Evolutionary conservation across 2,113 vertebrate species (phyloP), one percentile per base, ranked within the genome.

Genomic region (Arothron firmamentum): DNA sequence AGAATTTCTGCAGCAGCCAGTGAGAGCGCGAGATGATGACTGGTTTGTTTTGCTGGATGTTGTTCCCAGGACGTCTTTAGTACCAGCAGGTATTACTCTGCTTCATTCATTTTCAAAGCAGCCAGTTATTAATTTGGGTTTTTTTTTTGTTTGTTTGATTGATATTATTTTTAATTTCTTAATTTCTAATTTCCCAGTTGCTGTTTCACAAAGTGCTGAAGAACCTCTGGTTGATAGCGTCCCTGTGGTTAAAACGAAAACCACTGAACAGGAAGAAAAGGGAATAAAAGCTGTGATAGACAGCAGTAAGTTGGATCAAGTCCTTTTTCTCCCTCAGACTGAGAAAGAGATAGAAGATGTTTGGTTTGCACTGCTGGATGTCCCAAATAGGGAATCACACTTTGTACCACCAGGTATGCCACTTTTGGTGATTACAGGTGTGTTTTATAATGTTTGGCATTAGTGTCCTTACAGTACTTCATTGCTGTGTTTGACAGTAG

Each of bases 1-100:
- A 19, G 18, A 49, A 18, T 18, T 49, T 9, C 18, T 3, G n/a
- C 5, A n/a, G n/a, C 9, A 11, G 19, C 59, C 63, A n/a, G 23
- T 66, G 61, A 73, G 21, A 41, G 56, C 73, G 11, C 56, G 48
- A 42, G 83, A 85, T 0, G 86, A 90, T 6, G 82, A 87, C 69
- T 90, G 90, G 89, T 87, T 85, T 72, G 47, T 75, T 31, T 42
- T 74, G 56, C 67, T 82, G 59, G 70, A 72, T 52, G 62, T 62
- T 49, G 13, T 67, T 77, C 70, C 76, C 25, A 77, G 59, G 78
- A 45, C 65, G 66, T 8, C 61, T 56, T 75, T 49, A 48, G 47
- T 71, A 14, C 60, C 67, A 56, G 20, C 72, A 87, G 83, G 83
- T 87, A 87, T 21, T 56, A 1, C 18, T 19, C 45, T 55, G 8